These are phyloP conservation scores for Clarias fuscus DNA, from an alignment of 2,797 vertebrate species.

Conservation along the genomic window DNA sequence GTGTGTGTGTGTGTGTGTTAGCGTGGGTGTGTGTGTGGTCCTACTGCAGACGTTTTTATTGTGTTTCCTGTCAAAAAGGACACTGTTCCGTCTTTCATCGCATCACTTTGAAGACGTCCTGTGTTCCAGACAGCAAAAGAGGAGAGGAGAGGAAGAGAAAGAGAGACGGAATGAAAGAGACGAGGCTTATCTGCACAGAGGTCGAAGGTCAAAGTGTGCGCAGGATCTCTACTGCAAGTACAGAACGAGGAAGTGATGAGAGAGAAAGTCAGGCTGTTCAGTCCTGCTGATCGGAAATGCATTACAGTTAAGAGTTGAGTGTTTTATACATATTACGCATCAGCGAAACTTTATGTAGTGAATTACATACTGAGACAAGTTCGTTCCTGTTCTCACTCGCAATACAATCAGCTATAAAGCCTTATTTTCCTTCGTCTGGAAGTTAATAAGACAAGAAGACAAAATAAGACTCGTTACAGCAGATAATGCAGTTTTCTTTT, in stretches of 20 bases:
- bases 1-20: conserved; percentile 6
- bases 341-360: neutral
- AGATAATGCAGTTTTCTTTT: no score
- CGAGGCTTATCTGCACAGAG: conserved; percentile 20
- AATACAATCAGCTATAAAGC: neutral
- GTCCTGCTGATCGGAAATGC: neutral
- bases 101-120: conserved; percentile 53
- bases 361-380: no score
- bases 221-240: conserved; percentile 19
- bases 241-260: conserved; percentile 14
- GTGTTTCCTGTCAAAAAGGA: conserved; percentile 40
- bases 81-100: conserved; percentile 48
- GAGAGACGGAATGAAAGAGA: conserved; percentile 40
- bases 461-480: neutral
- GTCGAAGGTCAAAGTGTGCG: conserved; percentile 27
- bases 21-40: conserved; percentile 42
- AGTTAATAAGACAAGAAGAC: neutral
- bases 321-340: neutral
- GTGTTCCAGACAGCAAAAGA: conserved; percentile 34
- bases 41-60: conserved; percentile 39
- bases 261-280: conserved; percentile 11
- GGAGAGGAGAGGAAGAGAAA: conserved; percentile 17
- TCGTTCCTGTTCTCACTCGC: neutral
- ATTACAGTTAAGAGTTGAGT: neutral
- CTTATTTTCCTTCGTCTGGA: neutral